These are phyloP conservation scores for Hesperia comma DNA, from an alignment of 2,888 invertebrate genomes.

Conservation along the genomic window DNA sequence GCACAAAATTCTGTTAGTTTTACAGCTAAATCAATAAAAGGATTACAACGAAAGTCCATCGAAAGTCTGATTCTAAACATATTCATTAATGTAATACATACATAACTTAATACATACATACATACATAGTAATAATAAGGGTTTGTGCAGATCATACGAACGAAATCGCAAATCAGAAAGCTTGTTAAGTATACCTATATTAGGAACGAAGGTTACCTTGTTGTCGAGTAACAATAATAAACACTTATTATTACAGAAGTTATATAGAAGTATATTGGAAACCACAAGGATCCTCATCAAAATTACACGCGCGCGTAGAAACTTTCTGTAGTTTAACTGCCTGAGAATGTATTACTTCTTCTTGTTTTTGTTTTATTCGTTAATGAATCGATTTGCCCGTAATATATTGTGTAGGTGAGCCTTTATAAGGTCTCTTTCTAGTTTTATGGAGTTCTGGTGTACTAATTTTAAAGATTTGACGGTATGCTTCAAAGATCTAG, in stretches of 20 bases:
- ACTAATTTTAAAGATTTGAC: not conserved
- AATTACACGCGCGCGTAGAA: slow-evolving; percentile 77
- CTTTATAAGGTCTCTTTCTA: not conserved
- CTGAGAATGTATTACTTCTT: slow-evolving; percentile 80
- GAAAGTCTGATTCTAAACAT: too few relatives aligned
- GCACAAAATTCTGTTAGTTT: too few relatives aligned
- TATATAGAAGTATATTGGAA: not conserved
- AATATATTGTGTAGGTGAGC: not conserved
- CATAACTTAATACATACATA: too few relatives aligned
- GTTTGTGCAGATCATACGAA: too few relatives aligned
- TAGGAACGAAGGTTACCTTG: too few relatives aligned
- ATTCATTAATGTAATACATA: too few relatives aligned
- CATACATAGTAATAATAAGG: too few relatives aligned
- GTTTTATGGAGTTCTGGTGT: not conserved
- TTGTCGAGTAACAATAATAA: not conserved
- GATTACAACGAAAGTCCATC: too few relatives aligned
- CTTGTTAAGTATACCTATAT: too few relatives aligned
- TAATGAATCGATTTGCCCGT: slow-evolving; percentile 21
- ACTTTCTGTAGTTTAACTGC: slow-evolving; percentile 83
- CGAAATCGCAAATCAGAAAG: too few relatives aligned
- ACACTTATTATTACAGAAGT: not conserved
- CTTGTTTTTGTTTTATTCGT: slow-evolving; percentile 39
- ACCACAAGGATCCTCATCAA: slow-evolving; percentile 61
- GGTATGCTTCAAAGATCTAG: too few relatives aligned
- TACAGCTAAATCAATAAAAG: too few relatives aligned